Evolutionary conservation across 2,888 invertebrate genomes (phyloP).

Genomic region (Heterodera filipjevi): DNA sequence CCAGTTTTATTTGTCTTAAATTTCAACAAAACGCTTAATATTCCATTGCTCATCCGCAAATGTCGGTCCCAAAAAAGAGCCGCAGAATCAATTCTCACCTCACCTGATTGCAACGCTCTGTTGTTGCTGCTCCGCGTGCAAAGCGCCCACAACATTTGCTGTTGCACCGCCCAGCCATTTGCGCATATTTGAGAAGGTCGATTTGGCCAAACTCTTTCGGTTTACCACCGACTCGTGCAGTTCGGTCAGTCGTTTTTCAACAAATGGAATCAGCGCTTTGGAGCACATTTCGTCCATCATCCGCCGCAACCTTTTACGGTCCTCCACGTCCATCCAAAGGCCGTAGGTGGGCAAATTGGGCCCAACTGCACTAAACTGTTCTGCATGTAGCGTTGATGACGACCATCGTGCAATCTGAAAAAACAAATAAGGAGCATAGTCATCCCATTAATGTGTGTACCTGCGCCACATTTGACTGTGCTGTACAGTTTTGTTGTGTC

Average conservation of each 20-base stretch:
- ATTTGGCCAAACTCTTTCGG: slow-evolving; percentile 85
- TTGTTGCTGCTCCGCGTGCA: slow-evolving; percentile 1
- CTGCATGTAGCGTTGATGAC: no score
- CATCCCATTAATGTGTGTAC: neutral
- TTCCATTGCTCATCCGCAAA: no score
- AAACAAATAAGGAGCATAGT: no score
- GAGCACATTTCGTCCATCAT: slow-evolving; percentile 45
- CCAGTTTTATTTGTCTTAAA: no score
- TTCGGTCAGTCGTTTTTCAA: slow-evolving; percentile 83
- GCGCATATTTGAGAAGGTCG: slow-evolving; percentile 85
- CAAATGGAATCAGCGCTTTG: slow-evolving; percentile 75
- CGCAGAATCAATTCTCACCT: no score
- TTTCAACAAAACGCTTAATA: no score
- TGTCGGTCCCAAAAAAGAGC: no score
- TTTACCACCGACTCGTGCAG: slow-evolving; percentile 68
- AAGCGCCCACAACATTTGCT: slow-evolving; percentile 26
- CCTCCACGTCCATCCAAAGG: slow-evolving; percentile 38
- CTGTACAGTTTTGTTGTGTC: neutral
- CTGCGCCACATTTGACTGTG: neutral
- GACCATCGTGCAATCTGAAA: slow-evolving; percentile 6
- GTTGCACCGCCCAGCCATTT: slow-evolving; percentile 76
- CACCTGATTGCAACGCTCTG: neutral
- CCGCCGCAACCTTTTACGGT: slow-evolving; percentile 39
- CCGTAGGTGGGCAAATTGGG: slow-evolving; percentile 23
- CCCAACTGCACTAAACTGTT: neutral